Evolutionary conservation across 2,113 vertebrate species (phyloP), one percentile per base, ranked within the genome.

Genomic region (Machaerirhynchus nigripectus): DNA sequence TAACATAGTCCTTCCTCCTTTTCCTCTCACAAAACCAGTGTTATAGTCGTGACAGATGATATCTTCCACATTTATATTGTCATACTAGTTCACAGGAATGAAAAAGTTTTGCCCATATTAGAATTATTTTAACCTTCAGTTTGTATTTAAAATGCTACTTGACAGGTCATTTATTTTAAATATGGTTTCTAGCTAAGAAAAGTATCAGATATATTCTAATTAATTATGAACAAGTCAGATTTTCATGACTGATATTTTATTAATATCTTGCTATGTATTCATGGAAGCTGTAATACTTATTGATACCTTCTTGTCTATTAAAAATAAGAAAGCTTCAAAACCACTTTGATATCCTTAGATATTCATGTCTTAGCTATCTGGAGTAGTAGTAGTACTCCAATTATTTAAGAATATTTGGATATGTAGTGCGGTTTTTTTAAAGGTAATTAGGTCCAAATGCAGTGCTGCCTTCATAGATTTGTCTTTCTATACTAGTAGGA

Each of bases 171-270:
- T 93, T 92, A 71, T 94, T 97, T 87, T 92, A 89, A 81, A 81
- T 95, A 47, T 40, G 31, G 35, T 93, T 94, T 73, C 74, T 87
- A 91, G 59, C 59, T 78, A 91, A 78, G 52, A 75, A 86, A 90
- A 79, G 9, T 49, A 79, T 85, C 52, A 57, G 28, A 78, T 87
- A 53, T 78, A 63, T 27, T 92, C 52, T 87, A 80, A 85, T 94
- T 95, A 93, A 89, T 83, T 87, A 84, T 93, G 75, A 80, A 88
- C 27, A 81, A 93, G 42, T 80, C 37, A 60, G 65, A 68, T 81
- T 89, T 93, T 92, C 60, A 49, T 71, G 33, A 84, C 39, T 86
- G 55, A 89, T 95, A 81, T 70, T 96, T 97, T 92, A 88, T 90
- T 92, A 92, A 94, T 89, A 89, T 76, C 93, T 94, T 82, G 31